Conservation (phyloP, 2,888 invertebrate species). For the Scaptomyza reducta region DNA sequence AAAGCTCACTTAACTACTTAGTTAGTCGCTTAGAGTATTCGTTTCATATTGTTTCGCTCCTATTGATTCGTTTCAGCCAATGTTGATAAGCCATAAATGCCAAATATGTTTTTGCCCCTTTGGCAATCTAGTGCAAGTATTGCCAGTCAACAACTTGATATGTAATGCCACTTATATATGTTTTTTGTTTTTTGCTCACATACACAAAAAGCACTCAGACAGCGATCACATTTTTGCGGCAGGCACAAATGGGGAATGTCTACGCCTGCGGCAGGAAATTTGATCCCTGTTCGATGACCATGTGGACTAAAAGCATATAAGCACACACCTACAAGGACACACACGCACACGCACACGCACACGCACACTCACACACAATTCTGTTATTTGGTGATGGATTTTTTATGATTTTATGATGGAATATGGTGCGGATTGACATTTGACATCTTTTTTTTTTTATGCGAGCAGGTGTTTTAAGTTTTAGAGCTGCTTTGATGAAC, state of each 20-base stretch:
- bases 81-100: conserved; percentile 14
- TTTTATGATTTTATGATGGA: not conserved
- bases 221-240: conserved; percentile 23
- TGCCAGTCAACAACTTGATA: conserved; percentile 28
- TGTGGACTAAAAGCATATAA: conserved; percentile 16
- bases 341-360: not conserved
- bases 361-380: conserved; percentile 4
- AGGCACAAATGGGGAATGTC: not conserved
- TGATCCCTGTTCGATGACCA: conserved; percentile 50
- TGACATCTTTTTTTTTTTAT: not conserved
- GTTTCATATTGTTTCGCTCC: conserved; percentile 28
- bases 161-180: conserved; percentile 9
- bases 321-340: conserved; percentile 20
- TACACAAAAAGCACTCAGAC: conserved; percentile 49
- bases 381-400: not conserved
- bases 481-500: not conserved
- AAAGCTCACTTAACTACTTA: not conserved
- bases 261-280: conserved; percentile 42
- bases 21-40: not conserved
- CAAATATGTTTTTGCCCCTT: conserved; percentile 14
- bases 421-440: not conserved
- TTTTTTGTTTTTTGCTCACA: conserved; percentile 8
- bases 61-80: conserved; percentile 18
- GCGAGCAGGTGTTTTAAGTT: not conserved
- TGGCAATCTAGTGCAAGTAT: conserved; percentile 2